phyloP scores from a whole-genome alignment of 2,888 invertebrate species.

The Leptopilina drosophilae region DNA sequence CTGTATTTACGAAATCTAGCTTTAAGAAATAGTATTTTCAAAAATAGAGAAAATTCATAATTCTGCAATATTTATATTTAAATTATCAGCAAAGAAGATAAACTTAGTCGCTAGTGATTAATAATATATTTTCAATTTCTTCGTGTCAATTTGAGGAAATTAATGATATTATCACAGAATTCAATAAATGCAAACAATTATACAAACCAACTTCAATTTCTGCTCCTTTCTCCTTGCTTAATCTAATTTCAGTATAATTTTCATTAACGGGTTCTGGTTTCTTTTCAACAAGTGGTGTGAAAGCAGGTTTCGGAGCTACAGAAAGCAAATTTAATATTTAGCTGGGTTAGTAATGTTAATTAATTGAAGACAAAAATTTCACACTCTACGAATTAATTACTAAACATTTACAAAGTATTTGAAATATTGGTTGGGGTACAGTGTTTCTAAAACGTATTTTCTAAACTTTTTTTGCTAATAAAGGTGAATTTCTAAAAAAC shows the following conservation, averaged over 20 bases:
- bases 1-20: too few species aligned
- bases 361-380: conserved; percentile 11
- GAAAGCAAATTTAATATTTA: conserved; percentile 56
- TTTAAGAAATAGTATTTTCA: too few species aligned
- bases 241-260: conserved; percentile 76
- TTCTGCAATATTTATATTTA: too few species aligned
- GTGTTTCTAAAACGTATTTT: too few species aligned
- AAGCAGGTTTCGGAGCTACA: conserved; percentile 74
- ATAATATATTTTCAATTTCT: background rate
- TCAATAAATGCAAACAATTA: background rate
- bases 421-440: too few species aligned
- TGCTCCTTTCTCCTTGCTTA: conserved; percentile 74
- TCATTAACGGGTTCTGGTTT: conserved; percentile 67
- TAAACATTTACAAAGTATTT: background rate
- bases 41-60: too few species aligned
- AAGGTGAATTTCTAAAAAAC: too few species aligned
- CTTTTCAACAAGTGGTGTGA: conserved; percentile 67
- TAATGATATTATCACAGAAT: background rate
- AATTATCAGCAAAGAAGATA: too few species aligned
- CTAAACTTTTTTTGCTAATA: too few species aligned
- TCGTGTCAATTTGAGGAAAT: conserved; percentile 3
- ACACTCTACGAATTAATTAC: background rate
- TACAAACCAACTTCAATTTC: conserved; percentile 74
- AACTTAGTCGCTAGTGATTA: too few species aligned
- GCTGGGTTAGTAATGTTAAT: conserved; percentile 48